Percentiles rank a stretch among this genome's conserved stretches.
Conservation (phyloP, 2,888 invertebrate genomes). For the Sinodicranocentrus sp. region DNA sequence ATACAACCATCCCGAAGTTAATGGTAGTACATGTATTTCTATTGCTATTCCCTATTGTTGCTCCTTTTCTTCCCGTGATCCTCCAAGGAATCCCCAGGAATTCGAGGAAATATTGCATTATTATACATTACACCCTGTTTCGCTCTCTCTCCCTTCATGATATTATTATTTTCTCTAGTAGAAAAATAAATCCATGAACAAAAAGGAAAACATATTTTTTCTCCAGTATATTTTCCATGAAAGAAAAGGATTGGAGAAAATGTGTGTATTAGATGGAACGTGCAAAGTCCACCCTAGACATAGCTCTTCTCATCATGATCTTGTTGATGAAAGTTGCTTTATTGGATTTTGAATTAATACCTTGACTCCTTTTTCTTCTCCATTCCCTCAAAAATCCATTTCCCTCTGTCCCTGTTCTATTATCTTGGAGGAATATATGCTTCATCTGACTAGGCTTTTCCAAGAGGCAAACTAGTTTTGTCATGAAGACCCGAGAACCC, state of each 20-base stretch:
- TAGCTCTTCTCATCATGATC: conserved; percentile 36
- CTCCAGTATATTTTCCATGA: neutral
- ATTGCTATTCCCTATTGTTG: conserved; percentile 12
- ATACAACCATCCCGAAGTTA: neutral
- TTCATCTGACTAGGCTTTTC: too few relatives aligned
- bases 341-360: conserved; percentile 69
- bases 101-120: conserved; percentile 38
- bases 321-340: conserved; percentile 65
- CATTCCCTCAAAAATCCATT: neutral
- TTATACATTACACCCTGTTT: neutral
- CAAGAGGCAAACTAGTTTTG: neutral
- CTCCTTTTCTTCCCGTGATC: conserved; percentile 11
- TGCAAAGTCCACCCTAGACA: conserved; percentile 25
- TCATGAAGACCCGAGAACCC: neutral
- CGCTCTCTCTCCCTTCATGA: too few relatives aligned
- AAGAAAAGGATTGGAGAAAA: conserved; percentile 32
- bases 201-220: conserved; percentile 8
- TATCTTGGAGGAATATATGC: conserved; percentile 38
- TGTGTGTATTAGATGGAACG: conserved; percentile 42
- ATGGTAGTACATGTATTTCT: neutral
- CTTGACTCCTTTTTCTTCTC: conserved; percentile 47
- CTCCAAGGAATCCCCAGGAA: conserved; percentile 28
- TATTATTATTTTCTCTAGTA: too few relatives aligned
- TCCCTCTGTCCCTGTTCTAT: conserved; percentile 32
- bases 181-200: too few relatives aligned